Conservation (phyloP, 23 tunicate species). For the Styela clava region DNA sequence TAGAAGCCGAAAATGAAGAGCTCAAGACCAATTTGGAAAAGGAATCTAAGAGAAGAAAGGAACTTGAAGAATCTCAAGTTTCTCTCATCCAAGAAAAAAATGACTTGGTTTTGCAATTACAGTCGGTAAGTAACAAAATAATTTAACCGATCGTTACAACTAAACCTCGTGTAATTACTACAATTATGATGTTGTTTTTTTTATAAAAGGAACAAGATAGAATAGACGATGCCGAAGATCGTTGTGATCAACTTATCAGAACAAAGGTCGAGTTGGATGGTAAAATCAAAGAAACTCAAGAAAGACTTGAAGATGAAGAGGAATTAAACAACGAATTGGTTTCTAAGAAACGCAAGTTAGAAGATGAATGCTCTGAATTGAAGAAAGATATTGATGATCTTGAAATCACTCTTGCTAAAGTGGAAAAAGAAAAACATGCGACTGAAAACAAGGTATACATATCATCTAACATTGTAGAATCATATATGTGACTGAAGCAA, state of each 20-base stretch:
- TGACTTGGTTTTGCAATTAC: conserved; percentile 77
- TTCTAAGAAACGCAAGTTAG: conserved; percentile 81
- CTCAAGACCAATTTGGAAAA: conserved; percentile 81
- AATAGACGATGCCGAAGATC: conserved; percentile 85
- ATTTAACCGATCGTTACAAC: no score
- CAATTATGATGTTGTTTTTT: no score
- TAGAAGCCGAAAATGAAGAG: conserved; percentile 76
- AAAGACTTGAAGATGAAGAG: conserved; percentile 95
- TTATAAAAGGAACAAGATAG: conserved; percentile 78
- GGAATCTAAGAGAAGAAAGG: conserved; percentile 82
- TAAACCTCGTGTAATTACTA: no score
- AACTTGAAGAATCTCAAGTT: conserved; percentile 91
- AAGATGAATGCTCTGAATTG: conserved; percentile 89
- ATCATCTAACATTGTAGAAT: background rate
- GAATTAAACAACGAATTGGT: conserved; percentile 75
- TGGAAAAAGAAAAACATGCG: conserved; percentile 94
- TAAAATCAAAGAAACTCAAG: conserved; percentile 88
- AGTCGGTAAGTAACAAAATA: conserved; percentile 14
- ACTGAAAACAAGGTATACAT: conserved; percentile 40
- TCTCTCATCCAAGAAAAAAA: conserved; percentile 90
- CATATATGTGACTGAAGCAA: background rate
- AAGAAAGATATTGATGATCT: conserved; percentile 89
- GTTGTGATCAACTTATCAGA: conserved; percentile 89
- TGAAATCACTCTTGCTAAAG: conserved; percentile 80
- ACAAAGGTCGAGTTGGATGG: conserved; percentile 94